Base-by-base conservation (phyloP, 1,140 invertebrate genomes). In the Trichoplusia ni region DNA sequence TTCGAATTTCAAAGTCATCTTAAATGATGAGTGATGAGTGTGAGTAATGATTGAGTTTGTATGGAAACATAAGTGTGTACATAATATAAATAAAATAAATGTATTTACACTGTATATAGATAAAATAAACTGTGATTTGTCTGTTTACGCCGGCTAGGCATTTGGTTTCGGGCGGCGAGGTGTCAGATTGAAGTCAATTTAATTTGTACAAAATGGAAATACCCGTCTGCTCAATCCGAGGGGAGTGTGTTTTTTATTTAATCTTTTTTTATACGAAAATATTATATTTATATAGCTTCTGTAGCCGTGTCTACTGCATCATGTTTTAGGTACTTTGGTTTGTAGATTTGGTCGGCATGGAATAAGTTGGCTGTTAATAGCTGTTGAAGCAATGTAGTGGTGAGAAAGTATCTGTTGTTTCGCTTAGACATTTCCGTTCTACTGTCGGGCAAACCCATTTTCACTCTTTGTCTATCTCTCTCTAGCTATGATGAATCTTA, bases 191-290 rank as follows among this genome's bases (percentile, higher is more conserved):
- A 66, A 46, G 27, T 27, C 64, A 60, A 73, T 73, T 69, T 64
- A 69, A 69, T 69, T 73, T 73, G 37, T 66, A 38, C 47, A 69
- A 73, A 66, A 66, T 72, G 62, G 64, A 67, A 64, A 56, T 18
- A 46, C 40, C 40, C 27, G 40, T 46, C 56, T 54, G 51, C 40
- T 47, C 38, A 16, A 21, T 23, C 38, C 23, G 16, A 46, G 37
- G 56, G 40, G 38, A 11, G 56, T 59, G 38, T 35, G 47, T 35
- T 59, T 46, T 46, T 59, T 59, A 59, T 59, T 59, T 46, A 40
- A 46, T 44, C 8, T 46, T 54, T 46, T 59, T 47, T 13, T 47
- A 47, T 47, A 46, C 46, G 33, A 21, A 18, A 42, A 46, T 37
- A 53, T 62, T 49, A n/a, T 62, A 53, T 62, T 51, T 54, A 29